phyloP scores from a whole-genome alignment of 2,797 vertebrate species.

The Pipistrellus kuhlii region DNA sequence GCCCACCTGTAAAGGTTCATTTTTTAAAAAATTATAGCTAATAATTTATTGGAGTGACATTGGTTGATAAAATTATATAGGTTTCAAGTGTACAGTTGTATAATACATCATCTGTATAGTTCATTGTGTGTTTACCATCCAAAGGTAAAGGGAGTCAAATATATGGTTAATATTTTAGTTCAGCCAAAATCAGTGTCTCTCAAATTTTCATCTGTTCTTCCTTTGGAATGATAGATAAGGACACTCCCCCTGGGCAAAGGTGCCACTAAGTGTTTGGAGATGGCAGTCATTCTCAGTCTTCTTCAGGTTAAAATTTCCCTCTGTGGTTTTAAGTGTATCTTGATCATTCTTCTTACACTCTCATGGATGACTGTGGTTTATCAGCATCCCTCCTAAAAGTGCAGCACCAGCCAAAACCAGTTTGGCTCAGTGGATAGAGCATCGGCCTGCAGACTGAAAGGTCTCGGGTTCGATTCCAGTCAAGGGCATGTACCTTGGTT shows the following conservation, averaged over 20 bases:
- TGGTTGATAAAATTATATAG: not conserved
- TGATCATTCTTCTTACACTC: not conserved
- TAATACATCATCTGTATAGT: not conserved
- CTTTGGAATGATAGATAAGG: not conserved
- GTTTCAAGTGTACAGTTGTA: not conserved
- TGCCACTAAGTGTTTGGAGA: not conserved
- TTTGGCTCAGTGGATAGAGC: no score
- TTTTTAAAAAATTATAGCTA: not conserved
- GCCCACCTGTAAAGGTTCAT: not conserved
- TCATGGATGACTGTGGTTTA: not conserved
- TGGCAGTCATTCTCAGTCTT: not conserved
- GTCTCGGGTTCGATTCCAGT: no score
- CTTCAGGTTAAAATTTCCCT: not conserved
- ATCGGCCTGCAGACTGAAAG: no score
- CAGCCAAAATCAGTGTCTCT: not conserved
- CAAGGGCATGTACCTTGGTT: no score
- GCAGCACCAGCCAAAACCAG: no score
- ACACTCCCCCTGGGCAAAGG: not conserved
- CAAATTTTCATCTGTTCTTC: not conserved
- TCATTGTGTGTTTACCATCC: not conserved
- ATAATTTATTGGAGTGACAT: not conserved
- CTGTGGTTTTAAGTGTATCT: no score
- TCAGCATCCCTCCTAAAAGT: not conserved
- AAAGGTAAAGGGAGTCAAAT: not conserved
- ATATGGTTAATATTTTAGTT: not conserved